Percentiles rank a stretch among this genome's conserved stretches.
Conservation (phyloP, 2,888 invertebrate species). For the Spisula solida region DNA sequence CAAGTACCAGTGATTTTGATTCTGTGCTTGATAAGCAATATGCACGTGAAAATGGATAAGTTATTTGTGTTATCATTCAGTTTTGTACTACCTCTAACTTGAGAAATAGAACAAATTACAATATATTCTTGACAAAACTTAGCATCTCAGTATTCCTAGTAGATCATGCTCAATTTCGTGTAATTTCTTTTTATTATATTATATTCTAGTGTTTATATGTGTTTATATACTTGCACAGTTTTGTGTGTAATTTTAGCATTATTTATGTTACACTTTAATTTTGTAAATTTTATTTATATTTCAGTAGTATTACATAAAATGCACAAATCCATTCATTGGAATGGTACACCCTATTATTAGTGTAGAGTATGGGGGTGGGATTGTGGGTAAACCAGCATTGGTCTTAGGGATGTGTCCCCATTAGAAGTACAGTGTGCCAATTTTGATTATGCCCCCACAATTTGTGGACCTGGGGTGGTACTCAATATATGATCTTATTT, state of each 20-base stretch:
- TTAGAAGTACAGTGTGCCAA: too few relatives aligned
- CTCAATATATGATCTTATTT: too few relatives aligned
- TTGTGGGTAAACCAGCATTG: too few relatives aligned
- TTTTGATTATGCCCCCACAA: too few relatives aligned
- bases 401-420: too few relatives aligned
- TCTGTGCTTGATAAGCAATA: too few relatives aligned
- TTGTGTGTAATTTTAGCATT: background rate
- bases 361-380: too few relatives aligned
- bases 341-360: too few relatives aligned
- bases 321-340: too few relatives aligned
- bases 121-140: background rate
- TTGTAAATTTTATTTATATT: background rate
- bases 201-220: background rate
- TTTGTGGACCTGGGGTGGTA: too few relatives aligned
- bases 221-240: background rate
- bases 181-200: background rate
- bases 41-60: background rate
- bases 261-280: background rate
- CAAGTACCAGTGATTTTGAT: too few relatives aligned
- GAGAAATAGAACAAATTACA: background rate
- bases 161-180: background rate
- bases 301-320: too few relatives aligned
- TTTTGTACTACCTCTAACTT: background rate
- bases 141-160: background rate
- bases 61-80: background rate